phyloP scores from a whole-genome alignment of 2,888 invertebrate genomes.

The Nematopogon swammerdamellus region DNA sequence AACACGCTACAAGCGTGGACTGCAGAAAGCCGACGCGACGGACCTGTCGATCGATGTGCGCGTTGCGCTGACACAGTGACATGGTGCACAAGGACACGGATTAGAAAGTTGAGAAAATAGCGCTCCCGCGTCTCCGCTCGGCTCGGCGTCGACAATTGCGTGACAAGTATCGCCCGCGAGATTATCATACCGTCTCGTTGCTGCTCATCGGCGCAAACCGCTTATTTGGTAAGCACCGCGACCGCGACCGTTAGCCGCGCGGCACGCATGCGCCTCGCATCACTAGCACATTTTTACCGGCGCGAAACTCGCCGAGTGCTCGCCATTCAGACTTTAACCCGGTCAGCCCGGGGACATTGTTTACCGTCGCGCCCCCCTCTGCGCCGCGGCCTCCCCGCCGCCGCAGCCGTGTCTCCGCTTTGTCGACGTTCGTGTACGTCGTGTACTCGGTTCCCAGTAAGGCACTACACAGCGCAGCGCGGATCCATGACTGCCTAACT shows the following conservation, averaged over 20 bases:
- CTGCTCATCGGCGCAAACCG: constrained; percentile 27
- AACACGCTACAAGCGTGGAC: too few species aligned
- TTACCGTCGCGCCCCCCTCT: too few species aligned
- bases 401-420: background rate
- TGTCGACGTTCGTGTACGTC: background rate
- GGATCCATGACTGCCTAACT: background rate
- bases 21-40: too few species aligned
- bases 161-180: constrained; percentile 35
- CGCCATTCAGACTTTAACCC: constrained; percentile 52
- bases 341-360: constrained; percentile 29
- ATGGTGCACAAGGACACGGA: constrained; percentile 32
- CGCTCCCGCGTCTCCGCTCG: background rate
- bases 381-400: too few species aligned
- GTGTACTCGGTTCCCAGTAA: background rate
- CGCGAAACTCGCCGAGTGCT: constrained; percentile 45
- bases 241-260: constrained; percentile 45
- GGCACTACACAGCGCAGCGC: background rate
- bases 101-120: constrained; percentile 31
- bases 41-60: too few species aligned
- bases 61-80: background rate
- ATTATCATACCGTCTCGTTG: constrained; percentile 50
- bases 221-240: constrained; percentile 40
- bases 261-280: constrained; percentile 46
- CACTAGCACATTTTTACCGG: constrained; percentile 52
- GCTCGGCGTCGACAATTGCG: constrained; percentile 32